Percentiles rank a stretch among this genome's conserved stretches.
Conservation (phyloP, 1,140 invertebrate genomes). For the Laupala kohalensis region DNA sequence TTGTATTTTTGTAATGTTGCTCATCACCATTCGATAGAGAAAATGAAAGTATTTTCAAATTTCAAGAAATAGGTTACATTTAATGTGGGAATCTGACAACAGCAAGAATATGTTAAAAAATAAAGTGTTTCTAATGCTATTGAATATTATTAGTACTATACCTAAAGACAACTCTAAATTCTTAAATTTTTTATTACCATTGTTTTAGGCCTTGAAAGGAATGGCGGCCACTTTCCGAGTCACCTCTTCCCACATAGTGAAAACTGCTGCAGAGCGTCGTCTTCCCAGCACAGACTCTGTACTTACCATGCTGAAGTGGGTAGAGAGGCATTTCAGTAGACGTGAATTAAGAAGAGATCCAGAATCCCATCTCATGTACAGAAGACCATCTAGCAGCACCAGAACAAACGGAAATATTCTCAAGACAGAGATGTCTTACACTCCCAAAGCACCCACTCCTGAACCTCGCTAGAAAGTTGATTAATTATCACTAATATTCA, state of each 20-base stretch:
- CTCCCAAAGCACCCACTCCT: background rate
- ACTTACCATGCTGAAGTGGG: constrained; percentile 77
- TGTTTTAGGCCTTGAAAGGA: constrained; percentile 57
- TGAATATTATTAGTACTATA: too few species aligned
- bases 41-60: too few species aligned
- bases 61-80: too few species aligned
- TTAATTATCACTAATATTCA: too few species aligned
- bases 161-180: too few species aligned
- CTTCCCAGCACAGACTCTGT: constrained; percentile 78
- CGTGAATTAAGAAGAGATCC: constrained; percentile 29
- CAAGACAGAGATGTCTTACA: background rate
- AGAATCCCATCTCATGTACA: background rate
- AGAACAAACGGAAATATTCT: background rate
- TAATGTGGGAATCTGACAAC: too few species aligned
- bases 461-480: too few species aligned
- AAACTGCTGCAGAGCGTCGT: constrained; percentile 70
- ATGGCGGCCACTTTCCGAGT: constrained; percentile 85
- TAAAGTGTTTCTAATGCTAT: too few species aligned
- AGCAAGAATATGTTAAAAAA: too few species aligned
- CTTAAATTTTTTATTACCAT: too few species aligned
- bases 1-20: too few species aligned
- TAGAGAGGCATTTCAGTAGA: constrained; percentile 65
- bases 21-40: too few species aligned
- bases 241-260: constrained; percentile 68
- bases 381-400: background rate